These are phyloP conservation scores for Bubo scandiacus DNA, from an alignment of 2,113 vertebrate genomes.

Conservation along the genomic window DNA sequence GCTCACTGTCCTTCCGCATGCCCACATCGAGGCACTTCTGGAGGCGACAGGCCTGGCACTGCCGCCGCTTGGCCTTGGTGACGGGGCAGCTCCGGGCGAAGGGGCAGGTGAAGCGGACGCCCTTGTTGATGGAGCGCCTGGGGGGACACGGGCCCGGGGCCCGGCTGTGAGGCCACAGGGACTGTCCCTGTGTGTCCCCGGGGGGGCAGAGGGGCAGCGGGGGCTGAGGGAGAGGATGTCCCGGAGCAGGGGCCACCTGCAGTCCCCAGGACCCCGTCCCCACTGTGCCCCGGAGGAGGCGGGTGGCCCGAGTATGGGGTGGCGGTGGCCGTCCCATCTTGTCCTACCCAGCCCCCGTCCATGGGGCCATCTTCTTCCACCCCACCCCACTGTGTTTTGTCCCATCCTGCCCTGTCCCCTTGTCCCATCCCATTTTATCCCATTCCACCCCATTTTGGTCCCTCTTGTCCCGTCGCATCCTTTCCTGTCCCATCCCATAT, in stretches of 20 bases:
- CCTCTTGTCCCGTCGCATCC: neutral
- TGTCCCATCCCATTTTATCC: no score
- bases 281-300: neutral
- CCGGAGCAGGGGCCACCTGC: neutral
- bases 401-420: neutral
- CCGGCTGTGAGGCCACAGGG: neutral
- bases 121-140: slow-evolving; percentile 65
- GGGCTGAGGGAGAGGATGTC: neutral
- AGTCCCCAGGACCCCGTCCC: no score
- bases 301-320: no score
- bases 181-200: neutral
- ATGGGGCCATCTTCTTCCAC: no score
- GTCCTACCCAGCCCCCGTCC: neutral
- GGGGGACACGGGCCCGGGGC: neutral
- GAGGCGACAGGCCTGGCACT: slow-evolving; percentile 74
- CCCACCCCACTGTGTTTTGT: no score
- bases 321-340: accelerated
- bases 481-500: neutral
- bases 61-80: slow-evolving; percentile 69
- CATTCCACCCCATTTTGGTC: no score
- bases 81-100: slow-evolving; percentile 57
- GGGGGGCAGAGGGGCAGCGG: neutral
- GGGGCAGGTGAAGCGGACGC: slow-evolving; percentile 37
- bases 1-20: slow-evolving; percentile 77
- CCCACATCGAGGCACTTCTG: slow-evolving; percentile 67